phyloP scores from a whole-genome alignment of 2,888 invertebrate species.

The Lycaena phlaeas region DNA sequence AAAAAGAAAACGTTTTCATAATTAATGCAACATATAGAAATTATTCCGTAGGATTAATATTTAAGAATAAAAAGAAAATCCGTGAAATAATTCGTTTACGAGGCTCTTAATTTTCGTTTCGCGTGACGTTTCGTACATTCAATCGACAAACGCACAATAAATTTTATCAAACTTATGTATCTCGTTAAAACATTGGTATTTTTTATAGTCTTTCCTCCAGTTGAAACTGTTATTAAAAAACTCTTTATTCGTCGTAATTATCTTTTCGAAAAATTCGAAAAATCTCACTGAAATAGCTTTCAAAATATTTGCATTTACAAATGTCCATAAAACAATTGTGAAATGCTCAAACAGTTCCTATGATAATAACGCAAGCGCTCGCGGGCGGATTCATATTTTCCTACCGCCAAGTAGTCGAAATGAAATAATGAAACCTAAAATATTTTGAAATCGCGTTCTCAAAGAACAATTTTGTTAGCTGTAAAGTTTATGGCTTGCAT shows the following conservation, averaged over 20 bases:
- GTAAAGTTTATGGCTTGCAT: conserved; percentile 8
- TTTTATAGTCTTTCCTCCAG: background rate
- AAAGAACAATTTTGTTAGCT: conserved; percentile 15
- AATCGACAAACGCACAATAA: conserved; percentile 25
- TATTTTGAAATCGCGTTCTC: conserved; percentile 14
- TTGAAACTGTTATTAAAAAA: background rate
- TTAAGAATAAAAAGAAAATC: background rate
- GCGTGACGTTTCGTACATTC: conserved; percentile 31
- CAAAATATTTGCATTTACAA: conserved; percentile 7
- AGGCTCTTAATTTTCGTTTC: conserved; percentile 31
- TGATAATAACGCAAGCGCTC: conserved; percentile 7
- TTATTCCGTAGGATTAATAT: background rate
- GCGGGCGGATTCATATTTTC: conserved; percentile 8
- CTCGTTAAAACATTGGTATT: conserved; percentile 1
- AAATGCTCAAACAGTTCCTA: conserved; percentile 8
- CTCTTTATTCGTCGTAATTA: background rate
- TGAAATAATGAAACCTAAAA: conserved; percentile 14
- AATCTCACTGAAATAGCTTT: background rate
- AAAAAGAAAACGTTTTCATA: too few species aligned
- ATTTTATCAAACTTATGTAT: conserved; percentile 21
- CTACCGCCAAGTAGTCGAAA: conserved; percentile 9
- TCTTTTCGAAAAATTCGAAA: background rate
- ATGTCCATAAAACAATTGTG: conserved; percentile 8
- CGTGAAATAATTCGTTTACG: conserved; percentile 14
- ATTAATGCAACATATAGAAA: too few species aligned